Evolutionary conservation across 2,113 vertebrate species (phyloP).

Genomic region (pig (Sus scrofa)): DNA sequence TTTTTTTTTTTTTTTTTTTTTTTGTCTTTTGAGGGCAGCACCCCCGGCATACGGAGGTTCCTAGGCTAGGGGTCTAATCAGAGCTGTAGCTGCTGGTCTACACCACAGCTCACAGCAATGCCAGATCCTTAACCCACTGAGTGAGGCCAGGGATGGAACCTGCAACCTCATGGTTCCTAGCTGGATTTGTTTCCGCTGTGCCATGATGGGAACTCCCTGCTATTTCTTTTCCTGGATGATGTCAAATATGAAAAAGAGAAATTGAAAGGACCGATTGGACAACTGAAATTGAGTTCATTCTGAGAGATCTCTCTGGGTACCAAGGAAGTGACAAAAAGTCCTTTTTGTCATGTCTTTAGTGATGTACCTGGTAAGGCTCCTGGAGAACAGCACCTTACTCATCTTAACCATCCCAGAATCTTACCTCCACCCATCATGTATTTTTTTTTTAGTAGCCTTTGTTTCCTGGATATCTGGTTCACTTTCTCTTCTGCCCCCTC

Average conservation of each 20-base stretch:
- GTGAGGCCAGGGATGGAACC: too few relatives aligned
- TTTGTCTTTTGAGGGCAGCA: too few relatives aligned
- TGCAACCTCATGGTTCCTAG: too few relatives aligned
- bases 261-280: neutral
- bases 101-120: too few relatives aligned
- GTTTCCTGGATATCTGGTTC: slow-evolving; percentile 19
- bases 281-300: slow-evolving; percentile 58
- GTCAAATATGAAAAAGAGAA: neutral
- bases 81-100: too few relatives aligned
- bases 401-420: neutral
- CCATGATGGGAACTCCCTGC: too few relatives aligned
- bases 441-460: too few relatives aligned
- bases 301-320: slow-evolving; percentile 15
- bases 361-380: neutral
- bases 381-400: slow-evolving; percentile 26
- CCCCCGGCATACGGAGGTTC: too few relatives aligned
- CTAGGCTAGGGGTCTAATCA: too few relatives aligned
- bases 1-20: too few relatives aligned
- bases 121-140: too few relatives aligned
- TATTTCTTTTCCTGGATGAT: slow-evolving; percentile 9
- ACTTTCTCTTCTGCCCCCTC: neutral
- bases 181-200: too few relatives aligned
- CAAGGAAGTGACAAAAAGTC: neutral
- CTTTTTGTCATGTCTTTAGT: slow-evolving; percentile 49
- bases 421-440: slow-evolving; percentile 12